These are phyloP conservation scores for Gandaritis pyraliata DNA, from an alignment of 2,888 invertebrate species.

Conservation along the genomic window DNA sequence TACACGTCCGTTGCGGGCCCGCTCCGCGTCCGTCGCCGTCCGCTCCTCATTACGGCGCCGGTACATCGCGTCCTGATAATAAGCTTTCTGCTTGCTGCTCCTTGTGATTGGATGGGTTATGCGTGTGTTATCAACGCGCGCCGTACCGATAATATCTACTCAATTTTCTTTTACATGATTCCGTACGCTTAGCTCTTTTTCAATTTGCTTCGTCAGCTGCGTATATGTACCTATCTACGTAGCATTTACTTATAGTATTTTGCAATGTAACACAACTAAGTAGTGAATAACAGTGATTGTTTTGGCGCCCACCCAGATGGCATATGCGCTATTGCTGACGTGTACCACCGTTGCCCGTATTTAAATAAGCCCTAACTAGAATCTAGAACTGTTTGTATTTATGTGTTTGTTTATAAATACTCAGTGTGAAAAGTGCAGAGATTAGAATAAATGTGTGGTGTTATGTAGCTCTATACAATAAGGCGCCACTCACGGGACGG, in stretches of 20 bases:
- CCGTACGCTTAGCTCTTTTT: slow-evolving; percentile 58
- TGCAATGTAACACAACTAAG: slow-evolving; percentile 62
- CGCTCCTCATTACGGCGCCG: slow-evolving; percentile 70
- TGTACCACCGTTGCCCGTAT: slow-evolving; percentile 48
- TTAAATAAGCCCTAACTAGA: slow-evolving; percentile 32
- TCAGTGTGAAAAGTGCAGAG: slow-evolving; percentile 8
- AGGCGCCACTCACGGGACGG: slow-evolving; percentile 46
- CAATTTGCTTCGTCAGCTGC: slow-evolving; percentile 51
- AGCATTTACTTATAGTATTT: slow-evolving; percentile 48
- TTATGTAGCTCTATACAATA: slow-evolving; percentile 48
- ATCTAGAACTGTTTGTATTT: slow-evolving; percentile 28
- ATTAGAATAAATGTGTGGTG: slow-evolving; percentile 33
- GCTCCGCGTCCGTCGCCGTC: slow-evolving; percentile 43
- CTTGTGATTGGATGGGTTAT: slow-evolving; percentile 79
- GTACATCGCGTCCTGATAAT: slow-evolving; percentile 74
- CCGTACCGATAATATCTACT: slow-evolving; percentile 70
- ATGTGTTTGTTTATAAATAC: slow-evolving; percentile 34
- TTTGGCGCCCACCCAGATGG: slow-evolving; percentile 80
- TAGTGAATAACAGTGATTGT: slow-evolving; percentile 82
- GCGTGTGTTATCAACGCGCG: slow-evolving; percentile 79
- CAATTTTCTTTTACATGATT: slow-evolving; percentile 74
- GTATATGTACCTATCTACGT: no score
- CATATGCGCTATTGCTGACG: slow-evolving; percentile 70
- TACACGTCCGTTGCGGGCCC: slow-evolving; percentile 33
- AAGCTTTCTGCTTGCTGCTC: slow-evolving; percentile 77